phyloP scores from a whole-genome alignment of 53 echinoderm and acorn worm genomes.

The Holothuria leucospilota region DNA sequence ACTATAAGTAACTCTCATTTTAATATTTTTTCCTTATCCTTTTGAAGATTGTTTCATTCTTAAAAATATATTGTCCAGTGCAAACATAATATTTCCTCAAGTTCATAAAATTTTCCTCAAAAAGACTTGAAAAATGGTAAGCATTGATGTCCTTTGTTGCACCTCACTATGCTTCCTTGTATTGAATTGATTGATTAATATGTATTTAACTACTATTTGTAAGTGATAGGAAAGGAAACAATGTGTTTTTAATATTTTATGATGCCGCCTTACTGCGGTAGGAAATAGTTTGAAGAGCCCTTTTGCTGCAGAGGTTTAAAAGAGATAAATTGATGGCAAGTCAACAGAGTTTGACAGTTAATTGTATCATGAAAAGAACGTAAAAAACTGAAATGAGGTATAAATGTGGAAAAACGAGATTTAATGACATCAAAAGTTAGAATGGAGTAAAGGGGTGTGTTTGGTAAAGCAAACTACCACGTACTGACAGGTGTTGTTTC shows the following conservation, averaged over 20 bases:
- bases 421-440: conserved; percentile 45
- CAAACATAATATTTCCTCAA: conserved; percentile 6
- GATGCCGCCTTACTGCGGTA: not conserved
- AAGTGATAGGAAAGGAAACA: not conserved
- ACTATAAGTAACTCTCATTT: no score
- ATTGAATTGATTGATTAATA: not conserved
- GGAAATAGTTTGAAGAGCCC: conserved; percentile 17
- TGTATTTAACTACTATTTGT: not conserved
- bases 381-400: conserved; percentile 13
- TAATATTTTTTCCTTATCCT: no score
- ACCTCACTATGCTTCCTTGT: not conserved
- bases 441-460: conserved; percentile 35
- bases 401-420: conserved; percentile 34
- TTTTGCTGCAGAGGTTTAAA: not conserved
- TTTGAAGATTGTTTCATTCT: no score
- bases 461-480: conserved; percentile 18
- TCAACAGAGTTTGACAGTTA: conserved; percentile 38
- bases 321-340: conserved; percentile 34
- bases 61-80: not conserved
- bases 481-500: conserved; percentile 17
- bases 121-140: not conserved
- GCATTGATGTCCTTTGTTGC: conserved; percentile 1
- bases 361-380: conserved; percentile 31
- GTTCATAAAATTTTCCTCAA: not conserved
- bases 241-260: conserved; percentile 33